Evolutionary conservation across 2,888 invertebrate genomes (phyloP), one percentile per base, ranked within the genome.

Genomic region (Reticulitermes lucifugus): DNA sequence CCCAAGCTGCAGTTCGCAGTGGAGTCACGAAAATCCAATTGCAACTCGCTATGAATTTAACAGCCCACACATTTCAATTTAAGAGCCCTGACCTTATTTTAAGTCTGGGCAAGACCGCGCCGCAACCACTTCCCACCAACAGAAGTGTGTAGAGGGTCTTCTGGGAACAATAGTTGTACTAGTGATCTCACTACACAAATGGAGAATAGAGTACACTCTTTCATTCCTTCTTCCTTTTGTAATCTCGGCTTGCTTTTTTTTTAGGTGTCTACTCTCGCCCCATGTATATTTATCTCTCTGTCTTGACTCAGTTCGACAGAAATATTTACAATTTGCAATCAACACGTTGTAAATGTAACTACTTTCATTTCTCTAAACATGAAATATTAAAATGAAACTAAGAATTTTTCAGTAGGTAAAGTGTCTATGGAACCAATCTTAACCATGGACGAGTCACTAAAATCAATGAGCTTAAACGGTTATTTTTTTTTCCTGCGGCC

Each of bases 31-130:
- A 41, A 65, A 81, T 65, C 81, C 81, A 81, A 70, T 81, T 70
- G 70, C 65, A 43, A 46, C 25, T 25, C 60, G 65, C 41, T 43
- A 81, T 43, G 81, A 81, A 81, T 81, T 70, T 70, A 65, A 81
- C 60, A 25, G 60, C 81, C 7, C 81, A 81, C 70, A 81, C 70
- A 81, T 81, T 81, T 81, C 81, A 60, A 81, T 81, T 81, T 81
- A 81, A 81, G 81, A 43, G 81, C 65, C n/a, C 70, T 81, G 81
- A 43, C 81, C 70, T 81, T 81, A 81, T 70, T 81, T 81, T 70
- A 65, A 60, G 70, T 65, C 65, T 29, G 14, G 43, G 70, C 43
- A 22, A 70, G 81, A 65, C 6, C 41, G 43, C 25, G n/a, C 43
- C 43, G 70, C 81, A 81, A 81, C 70, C 81, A 81, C 81, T 81